Evolutionary conservation across 2,888 invertebrate species (phyloP).

Genomic region (Drosophila hamatofila): DNA sequence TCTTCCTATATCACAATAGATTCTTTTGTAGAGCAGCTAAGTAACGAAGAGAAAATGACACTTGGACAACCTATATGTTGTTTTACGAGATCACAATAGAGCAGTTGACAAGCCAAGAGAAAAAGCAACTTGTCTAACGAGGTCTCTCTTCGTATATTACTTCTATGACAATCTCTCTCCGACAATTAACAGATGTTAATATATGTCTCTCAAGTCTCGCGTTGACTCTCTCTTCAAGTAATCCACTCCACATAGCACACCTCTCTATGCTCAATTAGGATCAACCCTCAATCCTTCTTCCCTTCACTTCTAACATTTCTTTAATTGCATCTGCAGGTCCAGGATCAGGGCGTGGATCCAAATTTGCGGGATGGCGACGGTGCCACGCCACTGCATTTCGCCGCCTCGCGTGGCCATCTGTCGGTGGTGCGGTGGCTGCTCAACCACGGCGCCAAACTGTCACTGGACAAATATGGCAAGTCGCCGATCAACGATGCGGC

Average conservation of each 20-base stretch:
- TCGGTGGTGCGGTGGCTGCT: conserved; percentile 93
- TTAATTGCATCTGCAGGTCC: conserved; percentile 87
- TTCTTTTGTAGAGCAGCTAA: no score
- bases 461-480: conserved; percentile 94
- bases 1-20: no score
- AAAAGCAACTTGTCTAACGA: no score
- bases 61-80: no score
- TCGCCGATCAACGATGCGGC: conserved; percentile 96
- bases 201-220: neutral
- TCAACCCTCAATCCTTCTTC: no score
- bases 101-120: no score
- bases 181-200: no score
- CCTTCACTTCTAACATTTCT: neutral
- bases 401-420: conserved; percentile 93
- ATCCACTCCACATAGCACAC: neutral
- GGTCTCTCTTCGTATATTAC: no score
- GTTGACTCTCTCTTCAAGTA: neutral
- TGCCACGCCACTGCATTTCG: conserved; percentile 95
- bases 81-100: no score
- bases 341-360: conserved; percentile 93
- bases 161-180: no score
- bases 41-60: no score
- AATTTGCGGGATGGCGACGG: conserved; percentile 95
- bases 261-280: neutral
- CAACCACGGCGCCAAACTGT: conserved; percentile 92